Conservation (phyloP, 2,797 vertebrate genomes). For the Hafferia zeledoni region DNA sequence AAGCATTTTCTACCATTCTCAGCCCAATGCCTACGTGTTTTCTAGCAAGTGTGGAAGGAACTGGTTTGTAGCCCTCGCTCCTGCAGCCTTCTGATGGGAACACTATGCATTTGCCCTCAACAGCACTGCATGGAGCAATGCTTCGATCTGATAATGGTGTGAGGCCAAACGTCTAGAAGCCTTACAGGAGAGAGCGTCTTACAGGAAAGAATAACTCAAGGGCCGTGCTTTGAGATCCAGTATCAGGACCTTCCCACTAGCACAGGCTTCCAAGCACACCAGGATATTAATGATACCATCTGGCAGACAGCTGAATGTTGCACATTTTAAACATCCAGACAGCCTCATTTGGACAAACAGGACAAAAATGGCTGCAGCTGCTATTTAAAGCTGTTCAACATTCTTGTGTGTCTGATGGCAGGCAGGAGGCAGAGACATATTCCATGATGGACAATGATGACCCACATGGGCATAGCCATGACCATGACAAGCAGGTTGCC, state of each 20-base stretch:
- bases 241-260: not conserved
- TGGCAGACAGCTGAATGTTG: not conserved
- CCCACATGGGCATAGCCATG: not conserved
- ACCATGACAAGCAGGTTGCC: not conserved
- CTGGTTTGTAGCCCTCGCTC: not conserved
- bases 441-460: not conserved
- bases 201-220: not conserved
- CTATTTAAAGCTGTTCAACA: constrained; percentile 24
- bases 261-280: not conserved
- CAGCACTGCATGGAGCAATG: not conserved
- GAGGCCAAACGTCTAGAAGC: not conserved
- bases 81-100: not conserved
- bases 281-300: not conserved
- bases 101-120: not conserved
- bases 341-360: not conserved
- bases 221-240: not conserved
- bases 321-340: constrained; percentile 32
- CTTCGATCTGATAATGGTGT: not conserved
- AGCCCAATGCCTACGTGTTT: not conserved
- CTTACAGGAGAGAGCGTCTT: not conserved
- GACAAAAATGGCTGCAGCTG: not conserved
- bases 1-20: not conserved
- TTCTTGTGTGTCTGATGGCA: not conserved
- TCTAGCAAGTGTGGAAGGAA: not conserved
- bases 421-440: not conserved